phyloP scores from a whole-genome alignment of 2,113 vertebrate species.

The Reinhardtius hippoglossoides region DNA sequence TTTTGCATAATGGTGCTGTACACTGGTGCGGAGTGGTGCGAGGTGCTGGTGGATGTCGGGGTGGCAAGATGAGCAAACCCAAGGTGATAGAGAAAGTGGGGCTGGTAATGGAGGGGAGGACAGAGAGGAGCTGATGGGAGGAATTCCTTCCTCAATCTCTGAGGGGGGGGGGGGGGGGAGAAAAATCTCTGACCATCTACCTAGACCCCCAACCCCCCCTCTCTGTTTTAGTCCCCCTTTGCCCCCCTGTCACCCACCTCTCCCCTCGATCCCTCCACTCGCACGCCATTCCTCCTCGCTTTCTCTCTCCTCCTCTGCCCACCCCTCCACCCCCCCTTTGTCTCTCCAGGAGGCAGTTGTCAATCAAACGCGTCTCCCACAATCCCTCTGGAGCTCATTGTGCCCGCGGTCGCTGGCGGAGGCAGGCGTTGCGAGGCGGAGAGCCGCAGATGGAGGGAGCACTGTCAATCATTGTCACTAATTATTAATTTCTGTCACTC shows the following conservation, averaged over 20 bases:
- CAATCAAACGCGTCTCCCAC: conserved; percentile 89
- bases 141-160: conserved; percentile 64
- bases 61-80: conserved; percentile 51
- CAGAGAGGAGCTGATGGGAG: conserved; percentile 51
- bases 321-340: conserved; percentile 66
- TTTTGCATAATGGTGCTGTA: conserved; percentile 77
- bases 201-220: conserved; percentile 36
- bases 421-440: conserved; percentile 92
- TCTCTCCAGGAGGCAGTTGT: conserved; percentile 98
- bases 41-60: conserved; percentile 37
- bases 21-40: conserved; percentile 41
- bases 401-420: conserved; percentile 93
- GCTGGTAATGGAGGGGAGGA: conserved; percentile 56
- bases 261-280: conserved; percentile 60
- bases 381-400: conserved; percentile 96
- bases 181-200: conserved; percentile 62
- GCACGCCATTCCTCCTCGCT: conserved; percentile 36
- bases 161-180: background rate
- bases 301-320: conserved; percentile 58
- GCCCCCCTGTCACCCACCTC: conserved; percentile 67
- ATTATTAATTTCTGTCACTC: conserved; percentile 99
- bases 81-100: conserved; percentile 38
- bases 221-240: conserved; percentile 59
- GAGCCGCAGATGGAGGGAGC: conserved; percentile 93
- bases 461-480: conserved; percentile 99